A percentile compares a stretch with the other conserved stretches of the same genome.
Conservation (phyloP, 2,888 invertebrate genomes). For the Pristionchus arcanus region DNA sequence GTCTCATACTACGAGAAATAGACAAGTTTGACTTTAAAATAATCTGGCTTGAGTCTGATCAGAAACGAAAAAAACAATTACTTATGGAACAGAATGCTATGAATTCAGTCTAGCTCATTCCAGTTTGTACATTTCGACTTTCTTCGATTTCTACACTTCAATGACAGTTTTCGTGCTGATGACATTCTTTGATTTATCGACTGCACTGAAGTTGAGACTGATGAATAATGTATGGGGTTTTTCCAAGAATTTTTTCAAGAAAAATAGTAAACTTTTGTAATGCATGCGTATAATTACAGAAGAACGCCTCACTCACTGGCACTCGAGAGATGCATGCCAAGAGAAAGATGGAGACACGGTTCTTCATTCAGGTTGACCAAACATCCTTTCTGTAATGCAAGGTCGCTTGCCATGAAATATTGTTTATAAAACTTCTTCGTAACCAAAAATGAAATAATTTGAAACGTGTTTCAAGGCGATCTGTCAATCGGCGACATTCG, state of each 20-base stretch:
- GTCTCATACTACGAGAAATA: neutral
- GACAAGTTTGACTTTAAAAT: neutral
- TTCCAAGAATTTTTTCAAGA: too few species aligned
- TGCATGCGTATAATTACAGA: neutral
- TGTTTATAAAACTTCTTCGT: too few species aligned
- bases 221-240: neutral
- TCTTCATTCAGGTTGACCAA: slow-evolving; percentile 29
- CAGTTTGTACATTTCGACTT: slow-evolving; percentile 55
- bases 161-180: slow-evolving; percentile 61
- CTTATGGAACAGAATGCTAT: too few species aligned
- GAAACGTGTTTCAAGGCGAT: too few species aligned
- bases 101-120: neutral
- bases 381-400: too few species aligned
- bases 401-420: too few species aligned
- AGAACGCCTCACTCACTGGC: neutral
- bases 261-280: too few species aligned
- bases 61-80: too few species aligned
- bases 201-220: slow-evolving; percentile 48
- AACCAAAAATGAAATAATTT: neutral
- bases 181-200: slow-evolving; percentile 59
- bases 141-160: slow-evolving; percentile 62
- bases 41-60: too few species aligned
- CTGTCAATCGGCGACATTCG: slow-evolving; percentile 27
- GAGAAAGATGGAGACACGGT: slow-evolving; percentile 18
- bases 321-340: neutral